Evolutionary conservation across 2,888 invertebrate species (phyloP), one percentile per base, ranked within the genome.

Genomic region (Acleris emargana): DNA sequence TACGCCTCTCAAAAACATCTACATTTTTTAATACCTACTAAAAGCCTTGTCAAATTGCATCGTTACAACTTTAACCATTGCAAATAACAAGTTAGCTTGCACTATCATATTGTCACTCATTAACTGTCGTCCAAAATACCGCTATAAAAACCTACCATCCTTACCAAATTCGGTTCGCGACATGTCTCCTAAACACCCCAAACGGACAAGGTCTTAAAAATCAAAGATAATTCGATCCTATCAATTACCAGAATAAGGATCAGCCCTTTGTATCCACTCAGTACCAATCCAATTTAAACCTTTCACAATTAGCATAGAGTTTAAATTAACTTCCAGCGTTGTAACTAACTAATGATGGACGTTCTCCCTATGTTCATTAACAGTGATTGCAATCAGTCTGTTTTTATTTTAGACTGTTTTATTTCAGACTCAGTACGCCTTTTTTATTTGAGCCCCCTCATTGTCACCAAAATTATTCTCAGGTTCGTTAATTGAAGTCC

Each of bases 381-480:
- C 74, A 66, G 75, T 85, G 86, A 86, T 85, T 86, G 85, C 83
- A 76, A 77, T 80, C 76, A 62, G 64, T 63, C 69, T 69, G 68
- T 16, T 62, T 51, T 57, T 28, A 58, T 57, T 53, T 53, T 32
- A 42, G 59, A 7, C 17, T 17, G 45, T 45, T 45, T 45, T 45
- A 45, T 45, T 45, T 45, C 16, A 43, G 43, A 52, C 51, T 47
- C 51, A 57, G 50, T 28, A 42, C 57, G n/a, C 16, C 28, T 11
- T 20, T 11, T 20, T 20, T 25, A 32, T 53, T 50, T 55, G 20
- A 18, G 32, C 11, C 28, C 38, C 13, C 13, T 11, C 38, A 38
- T 38, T 38, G 13, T 38, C 13, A 9, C 4, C 4, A 13, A 38
- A 13, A 38, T 13, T 38, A 13, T 38, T 38, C 13, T 5, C 0